Conservation (phyloP, 2,888 invertebrate genomes). For the Julus scanicus region DNA sequence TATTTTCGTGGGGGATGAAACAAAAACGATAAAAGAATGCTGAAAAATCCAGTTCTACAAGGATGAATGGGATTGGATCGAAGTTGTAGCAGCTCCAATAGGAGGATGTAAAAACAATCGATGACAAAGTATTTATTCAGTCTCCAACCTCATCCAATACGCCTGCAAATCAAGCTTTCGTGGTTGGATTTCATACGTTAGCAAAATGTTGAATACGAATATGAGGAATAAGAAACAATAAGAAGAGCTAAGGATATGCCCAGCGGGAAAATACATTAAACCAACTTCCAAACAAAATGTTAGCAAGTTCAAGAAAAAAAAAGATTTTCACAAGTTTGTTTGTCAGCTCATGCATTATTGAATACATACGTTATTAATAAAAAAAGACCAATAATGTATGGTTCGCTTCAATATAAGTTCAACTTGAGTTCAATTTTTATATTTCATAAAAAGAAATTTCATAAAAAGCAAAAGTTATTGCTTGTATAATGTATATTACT, state of each 20-base stretch:
- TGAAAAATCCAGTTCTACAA: neutral
- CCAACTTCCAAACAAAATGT: neutral
- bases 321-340: neutral
- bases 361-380: neutral
- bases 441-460: no score
- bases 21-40: neutral
- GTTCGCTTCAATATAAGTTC: no score
- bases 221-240: neutral
- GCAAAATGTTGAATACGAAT: neutral
- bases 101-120: neutral
- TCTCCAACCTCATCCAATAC: neutral
- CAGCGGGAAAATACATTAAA: neutral
- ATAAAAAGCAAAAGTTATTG: no score
- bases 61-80: neutral
- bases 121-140: constrained; percentile 26
- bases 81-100: neutral
- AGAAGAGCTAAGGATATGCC: neutral
- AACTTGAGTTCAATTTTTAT: no score
- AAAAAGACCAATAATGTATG: no score
- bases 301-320: neutral
- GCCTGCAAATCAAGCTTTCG: neutral
- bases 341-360: neutral
- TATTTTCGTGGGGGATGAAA: neutral
- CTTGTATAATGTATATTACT: no score
- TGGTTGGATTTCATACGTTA: neutral